phyloP scores from a whole-genome alignment of 2,888 invertebrate genomes.

The Diabrotica balteata region DNA sequence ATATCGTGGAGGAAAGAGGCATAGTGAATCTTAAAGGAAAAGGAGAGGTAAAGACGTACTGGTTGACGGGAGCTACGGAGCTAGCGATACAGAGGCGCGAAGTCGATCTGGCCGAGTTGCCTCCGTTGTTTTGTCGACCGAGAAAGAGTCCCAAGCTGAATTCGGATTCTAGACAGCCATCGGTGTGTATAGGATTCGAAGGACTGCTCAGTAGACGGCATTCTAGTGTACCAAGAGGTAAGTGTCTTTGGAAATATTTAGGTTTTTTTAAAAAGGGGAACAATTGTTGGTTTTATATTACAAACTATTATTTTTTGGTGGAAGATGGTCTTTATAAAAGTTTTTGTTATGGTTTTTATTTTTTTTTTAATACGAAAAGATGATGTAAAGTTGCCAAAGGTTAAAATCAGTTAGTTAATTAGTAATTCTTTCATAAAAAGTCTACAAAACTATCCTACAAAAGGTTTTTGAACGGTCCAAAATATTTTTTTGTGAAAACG shows the following conservation, averaged over 20 bases:
- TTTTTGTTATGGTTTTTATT: neutral
- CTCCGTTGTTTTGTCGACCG: conserved; percentile 84
- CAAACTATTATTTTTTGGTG: neutral
- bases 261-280: no score
- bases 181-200: conserved; percentile 69
- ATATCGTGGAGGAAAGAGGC: conserved; percentile 82
- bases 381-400: neutral
- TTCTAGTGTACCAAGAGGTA: conserved; percentile 69
- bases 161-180: conserved; percentile 79
- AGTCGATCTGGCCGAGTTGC: conserved; percentile 73
- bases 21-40: conserved; percentile 88
- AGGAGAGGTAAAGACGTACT: conserved; percentile 80
- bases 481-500: no score
- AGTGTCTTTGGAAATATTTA: conserved; percentile 18
- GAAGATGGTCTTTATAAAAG: neutral
- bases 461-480: no score
- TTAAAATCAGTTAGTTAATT: neutral
- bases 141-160: conserved; percentile 79
- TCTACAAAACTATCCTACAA: no score
- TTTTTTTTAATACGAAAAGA: no score
- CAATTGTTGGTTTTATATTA: no score
- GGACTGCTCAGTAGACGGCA: conserved; percentile 68
- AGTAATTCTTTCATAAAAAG: no score
- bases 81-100: conserved; percentile 80
- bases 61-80: conserved; percentile 81